A percentile compares a stretch with the other conserved stretches of the same genome.
phyloP scores from a whole-genome alignment of 2,888 invertebrate genomes.

The Panorpa germanica region DNA sequence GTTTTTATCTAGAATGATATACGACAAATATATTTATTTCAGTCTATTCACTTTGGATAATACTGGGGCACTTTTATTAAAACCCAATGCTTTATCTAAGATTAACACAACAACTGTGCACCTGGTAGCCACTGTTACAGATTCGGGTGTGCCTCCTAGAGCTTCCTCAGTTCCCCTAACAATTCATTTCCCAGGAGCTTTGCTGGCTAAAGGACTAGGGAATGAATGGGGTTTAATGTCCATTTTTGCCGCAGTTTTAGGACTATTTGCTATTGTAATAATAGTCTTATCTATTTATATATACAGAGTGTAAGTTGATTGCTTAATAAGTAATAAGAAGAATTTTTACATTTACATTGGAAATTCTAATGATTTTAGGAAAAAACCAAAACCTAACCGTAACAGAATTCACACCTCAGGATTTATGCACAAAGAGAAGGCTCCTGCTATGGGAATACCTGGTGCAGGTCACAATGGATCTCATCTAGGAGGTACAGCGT shows the following conservation, averaged over 20 bases:
- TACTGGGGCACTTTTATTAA: slow-evolving; percentile 37
- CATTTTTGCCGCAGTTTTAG: slow-evolving; percentile 50
- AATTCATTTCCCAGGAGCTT: slow-evolving; percentile 34
- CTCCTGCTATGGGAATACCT: slow-evolving; percentile 14
- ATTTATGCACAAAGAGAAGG: slow-evolving; percentile 17
- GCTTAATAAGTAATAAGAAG: slow-evolving; percentile 2
- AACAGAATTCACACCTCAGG: slow-evolving; percentile 6
- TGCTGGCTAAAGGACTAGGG: slow-evolving; percentile 25
- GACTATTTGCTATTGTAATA: slow-evolving; percentile 55
- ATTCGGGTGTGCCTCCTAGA: slow-evolving; percentile 68
- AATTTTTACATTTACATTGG: slow-evolving; percentile 4
- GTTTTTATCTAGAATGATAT: slow-evolving; percentile 1
- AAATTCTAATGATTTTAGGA: no score
- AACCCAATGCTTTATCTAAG: slow-evolving; percentile 26
- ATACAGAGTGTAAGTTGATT: slow-evolving; percentile 41
- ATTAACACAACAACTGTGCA: slow-evolving; percentile 42
- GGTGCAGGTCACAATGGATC: slow-evolving; percentile 13
- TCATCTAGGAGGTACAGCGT: slow-evolving; percentile 3
- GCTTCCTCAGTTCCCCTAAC: slow-evolving; percentile 49
- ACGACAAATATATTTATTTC: neutral
- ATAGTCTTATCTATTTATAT: slow-evolving; percentile 58
- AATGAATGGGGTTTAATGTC: slow-evolving; percentile 26
- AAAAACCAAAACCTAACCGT: slow-evolving; percentile 14
- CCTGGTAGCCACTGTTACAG: slow-evolving; percentile 65
- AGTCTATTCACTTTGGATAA: slow-evolving; percentile 22